A percentile compares a stretch with the other conserved stretches of the same genome.
These are phyloP conservation scores for Cyrtodaria siliqua DNA, from an alignment of 2,888 invertebrate genomes.

Conservation along the genomic window DNA sequence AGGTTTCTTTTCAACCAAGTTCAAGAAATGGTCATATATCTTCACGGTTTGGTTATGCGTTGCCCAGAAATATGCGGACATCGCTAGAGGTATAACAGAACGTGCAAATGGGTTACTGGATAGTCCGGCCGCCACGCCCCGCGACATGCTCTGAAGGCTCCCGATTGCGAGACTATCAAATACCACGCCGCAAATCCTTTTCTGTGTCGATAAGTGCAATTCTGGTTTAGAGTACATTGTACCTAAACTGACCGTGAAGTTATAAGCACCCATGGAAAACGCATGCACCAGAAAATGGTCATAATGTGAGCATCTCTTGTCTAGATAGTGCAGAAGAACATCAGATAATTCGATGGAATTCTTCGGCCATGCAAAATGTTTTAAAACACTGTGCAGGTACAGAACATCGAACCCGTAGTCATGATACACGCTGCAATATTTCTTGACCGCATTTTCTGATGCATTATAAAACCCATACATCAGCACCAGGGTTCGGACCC, in stretches of 20 bases:
- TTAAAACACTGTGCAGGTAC: constrained; percentile 64
- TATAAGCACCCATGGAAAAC: constrained; percentile 78
- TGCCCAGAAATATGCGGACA: constrained; percentile 66
- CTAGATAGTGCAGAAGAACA: constrained; percentile 56
- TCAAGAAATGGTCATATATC: constrained; percentile 68
- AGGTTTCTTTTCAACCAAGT: constrained; percentile 63
- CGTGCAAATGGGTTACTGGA: constrained; percentile 57
- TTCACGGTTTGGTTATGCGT: constrained; percentile 71
- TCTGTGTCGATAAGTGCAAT: constrained; percentile 37
- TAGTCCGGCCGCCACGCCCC: constrained; percentile 65
- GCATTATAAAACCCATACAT: constrained; percentile 77
- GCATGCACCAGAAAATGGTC: constrained; percentile 69
- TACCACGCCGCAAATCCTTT: constrained; percentile 65
- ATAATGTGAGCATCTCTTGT: constrained; percentile 36
- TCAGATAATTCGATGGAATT: constrained; percentile 61
- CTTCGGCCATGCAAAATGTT: constrained; percentile 78
- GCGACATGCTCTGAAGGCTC: constrained; percentile 69
- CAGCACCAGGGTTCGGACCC: constrained; percentile 62
- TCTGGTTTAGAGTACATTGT: constrained; percentile 49
- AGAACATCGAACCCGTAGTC: constrained; percentile 70
- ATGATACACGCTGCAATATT: constrained; percentile 73
- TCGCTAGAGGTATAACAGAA: constrained; percentile 43
- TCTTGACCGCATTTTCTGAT: constrained; percentile 56
- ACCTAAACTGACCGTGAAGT: constrained; percentile 68
- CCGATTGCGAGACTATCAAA: constrained; percentile 80